Evolutionary conservation across 2,888 invertebrate species (phyloP), one percentile per base, ranked within the genome.

Genomic region (Pachliopta kotzebuea): DNA sequence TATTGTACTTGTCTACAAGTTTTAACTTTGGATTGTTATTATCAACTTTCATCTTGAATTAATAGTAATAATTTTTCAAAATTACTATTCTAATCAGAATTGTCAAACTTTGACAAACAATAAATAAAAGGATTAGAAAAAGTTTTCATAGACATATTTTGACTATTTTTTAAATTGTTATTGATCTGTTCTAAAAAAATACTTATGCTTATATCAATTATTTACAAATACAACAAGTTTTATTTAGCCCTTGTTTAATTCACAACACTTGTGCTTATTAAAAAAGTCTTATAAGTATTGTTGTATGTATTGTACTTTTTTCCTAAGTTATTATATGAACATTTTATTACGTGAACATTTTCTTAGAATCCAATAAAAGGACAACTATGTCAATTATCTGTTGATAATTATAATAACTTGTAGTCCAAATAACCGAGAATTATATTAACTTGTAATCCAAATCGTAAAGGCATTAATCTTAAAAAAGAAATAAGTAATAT

Each of bases 1-100:
- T 11, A 53, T 67, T 60, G 77, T 70, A 70, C 74, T 77, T 79
- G 69, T 90, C 86, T 66, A 65, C 62, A 26, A 81, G 59, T 63
- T 79, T 76, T 37, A 86, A 55, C 31, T 72, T 65, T 71, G 65
- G 54, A 29, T 58, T 24, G 37, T 31, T 23, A 59, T 55, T 31
- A 50, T 55, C 55, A 31, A 7, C 56, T 61, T 55, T 59, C 53
- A 55, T 26, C 37, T 58, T 56, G 18, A 31, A 56, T 23, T 18
- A 61, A 53, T 11, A 31, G 29, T 58, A 49, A 18, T 3, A 24
- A 4, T 52, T 26, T 50, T 49, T 26, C n/a, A 29, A 50, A 49
- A 58, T 29, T 20, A 50, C 29, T 49, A 57, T 49, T 45, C 11
- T 20, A 21, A 7, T 45, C 23, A 26, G 11, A 65, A 45, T 23